phyloP scores from a whole-genome alignment of 1,140 invertebrate genomes.

The Drosophila nigrodunni region DNA sequence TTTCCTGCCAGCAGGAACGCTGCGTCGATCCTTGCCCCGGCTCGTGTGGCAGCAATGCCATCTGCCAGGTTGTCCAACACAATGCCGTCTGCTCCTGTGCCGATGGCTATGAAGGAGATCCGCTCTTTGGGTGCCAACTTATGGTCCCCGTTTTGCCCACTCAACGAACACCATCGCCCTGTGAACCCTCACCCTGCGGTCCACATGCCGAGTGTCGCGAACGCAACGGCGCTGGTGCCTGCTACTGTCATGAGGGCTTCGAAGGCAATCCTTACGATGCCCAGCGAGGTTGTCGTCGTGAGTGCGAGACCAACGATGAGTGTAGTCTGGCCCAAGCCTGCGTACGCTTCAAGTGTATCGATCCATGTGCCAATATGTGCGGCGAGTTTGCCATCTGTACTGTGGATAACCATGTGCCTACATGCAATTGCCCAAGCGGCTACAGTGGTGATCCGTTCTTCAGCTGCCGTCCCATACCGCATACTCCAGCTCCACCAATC shows the following conservation, averaged over 20 bases:
- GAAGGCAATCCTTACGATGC: conserved; percentile 89
- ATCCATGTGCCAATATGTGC: conserved; percentile 91
- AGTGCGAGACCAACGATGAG: conserved; percentile 91
- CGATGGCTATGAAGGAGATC: conserved; percentile 90
- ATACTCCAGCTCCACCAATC: conserved; percentile 84
- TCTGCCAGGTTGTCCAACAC: conserved; percentile 88
- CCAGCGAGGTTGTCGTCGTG: conserved; percentile 88
- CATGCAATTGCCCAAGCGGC: conserved; percentile 90
- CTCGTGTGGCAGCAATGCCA: conserved; percentile 84
- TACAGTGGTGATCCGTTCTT: conserved; percentile 93
- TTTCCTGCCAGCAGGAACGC: conserved; percentile 89
- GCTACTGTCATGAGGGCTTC: conserved; percentile 89
- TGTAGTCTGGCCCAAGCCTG: conserved; percentile 89
- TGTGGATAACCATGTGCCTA: conserved; percentile 90
- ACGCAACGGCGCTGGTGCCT: conserved; percentile 88
- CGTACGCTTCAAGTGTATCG: conserved; percentile 90
- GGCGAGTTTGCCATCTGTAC: conserved; percentile 90
- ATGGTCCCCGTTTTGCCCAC: conserved; percentile 78
- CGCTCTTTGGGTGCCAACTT: conserved; percentile 88
- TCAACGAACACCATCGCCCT: conserved; percentile 87
- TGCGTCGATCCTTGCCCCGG: conserved; percentile 86
- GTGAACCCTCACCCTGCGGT: conserved; percentile 89
- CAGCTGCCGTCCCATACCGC: conserved; percentile 88
- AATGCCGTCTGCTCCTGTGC: conserved; percentile 90
- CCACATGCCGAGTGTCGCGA: conserved; percentile 89